Evolutionary conservation across 2,888 invertebrate genomes (phyloP).

Genomic region (Heteromyza rotundicornis): DNA sequence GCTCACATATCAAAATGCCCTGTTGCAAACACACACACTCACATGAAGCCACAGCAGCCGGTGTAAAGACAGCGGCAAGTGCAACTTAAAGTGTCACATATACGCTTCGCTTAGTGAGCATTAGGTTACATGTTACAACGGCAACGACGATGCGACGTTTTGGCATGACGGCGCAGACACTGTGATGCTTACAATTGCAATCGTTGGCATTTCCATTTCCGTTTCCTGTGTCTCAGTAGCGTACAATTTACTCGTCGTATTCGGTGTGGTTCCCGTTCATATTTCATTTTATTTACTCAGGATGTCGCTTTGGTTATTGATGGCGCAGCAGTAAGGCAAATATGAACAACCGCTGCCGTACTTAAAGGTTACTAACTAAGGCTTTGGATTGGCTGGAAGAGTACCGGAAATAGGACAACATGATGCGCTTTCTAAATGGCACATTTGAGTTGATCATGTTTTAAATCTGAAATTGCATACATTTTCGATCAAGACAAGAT

Average conservation of each 20-base stretch:
- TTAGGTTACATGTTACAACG: background rate
- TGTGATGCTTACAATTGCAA: background rate
- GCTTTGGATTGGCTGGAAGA: background rate
- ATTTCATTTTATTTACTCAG: background rate
- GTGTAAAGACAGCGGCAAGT: background rate
- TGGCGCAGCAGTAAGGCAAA: background rate
- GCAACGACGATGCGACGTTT: background rate
- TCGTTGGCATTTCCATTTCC: background rate
- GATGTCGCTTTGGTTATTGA: background rate
- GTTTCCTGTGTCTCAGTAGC: background rate
- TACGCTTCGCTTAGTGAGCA: background rate
- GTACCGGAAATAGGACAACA: background rate
- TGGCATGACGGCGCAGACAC: background rate
- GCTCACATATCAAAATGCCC: background rate
- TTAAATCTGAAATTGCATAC: no score
- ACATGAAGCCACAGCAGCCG: no score
- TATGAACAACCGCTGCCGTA: no score
- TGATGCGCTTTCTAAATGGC: no score
- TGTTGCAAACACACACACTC: background rate
- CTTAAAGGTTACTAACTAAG: background rate
- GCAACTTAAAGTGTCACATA: background rate
- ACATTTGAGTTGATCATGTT: no score
- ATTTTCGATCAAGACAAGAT: no score
- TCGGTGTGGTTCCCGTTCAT: no score
- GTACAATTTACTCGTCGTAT: no score